Evolutionary conservation across 2,113 vertebrate species (phyloP).

Genomic region (Tapirus terrestris): DNA sequence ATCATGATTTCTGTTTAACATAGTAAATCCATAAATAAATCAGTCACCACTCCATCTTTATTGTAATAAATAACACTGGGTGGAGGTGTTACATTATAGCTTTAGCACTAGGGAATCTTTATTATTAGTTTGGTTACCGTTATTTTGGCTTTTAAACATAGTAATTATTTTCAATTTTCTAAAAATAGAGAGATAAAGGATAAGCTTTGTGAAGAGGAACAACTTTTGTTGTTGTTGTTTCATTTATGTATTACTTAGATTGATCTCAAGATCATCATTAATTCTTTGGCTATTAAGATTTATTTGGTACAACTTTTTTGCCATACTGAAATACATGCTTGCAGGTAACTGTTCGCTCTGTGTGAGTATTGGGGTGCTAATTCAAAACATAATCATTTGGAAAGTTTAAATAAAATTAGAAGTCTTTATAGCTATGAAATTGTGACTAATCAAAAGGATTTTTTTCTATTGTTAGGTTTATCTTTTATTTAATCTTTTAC

Average conservation of each 20-base stretch:
- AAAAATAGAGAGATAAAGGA: neutral
- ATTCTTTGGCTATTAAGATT: constrained; percentile 22
- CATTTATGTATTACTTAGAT: neutral
- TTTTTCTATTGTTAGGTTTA: neutral
- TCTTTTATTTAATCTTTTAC: constrained; percentile 30
- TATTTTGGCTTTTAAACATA: constrained; percentile 11
- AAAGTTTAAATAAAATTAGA: constrained; percentile 21
- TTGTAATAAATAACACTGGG: neutral
- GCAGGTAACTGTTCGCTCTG: neutral
- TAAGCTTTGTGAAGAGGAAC: neutral
- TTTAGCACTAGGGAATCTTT: constrained; percentile 6
- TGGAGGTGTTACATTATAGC: neutral
- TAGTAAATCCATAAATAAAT: constrained; percentile 13
- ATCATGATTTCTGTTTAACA: constrained; percentile 7
- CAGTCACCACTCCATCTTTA: neutral
- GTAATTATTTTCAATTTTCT: constrained; percentile 46
- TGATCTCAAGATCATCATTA: neutral
- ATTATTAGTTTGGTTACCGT: neutral
- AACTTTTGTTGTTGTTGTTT: neutral
- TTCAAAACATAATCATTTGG: constrained; percentile 3
- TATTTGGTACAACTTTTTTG: constrained; percentile 4
- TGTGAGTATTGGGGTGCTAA: neutral
- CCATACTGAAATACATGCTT: neutral
- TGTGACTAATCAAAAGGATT: neutral
- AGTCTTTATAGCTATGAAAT: neutral